Percentiles rank a stretch among this genome's conserved stretches.
Conservation (phyloP, 2,113 vertebrate species). For the Rattus rattus region DNA sequence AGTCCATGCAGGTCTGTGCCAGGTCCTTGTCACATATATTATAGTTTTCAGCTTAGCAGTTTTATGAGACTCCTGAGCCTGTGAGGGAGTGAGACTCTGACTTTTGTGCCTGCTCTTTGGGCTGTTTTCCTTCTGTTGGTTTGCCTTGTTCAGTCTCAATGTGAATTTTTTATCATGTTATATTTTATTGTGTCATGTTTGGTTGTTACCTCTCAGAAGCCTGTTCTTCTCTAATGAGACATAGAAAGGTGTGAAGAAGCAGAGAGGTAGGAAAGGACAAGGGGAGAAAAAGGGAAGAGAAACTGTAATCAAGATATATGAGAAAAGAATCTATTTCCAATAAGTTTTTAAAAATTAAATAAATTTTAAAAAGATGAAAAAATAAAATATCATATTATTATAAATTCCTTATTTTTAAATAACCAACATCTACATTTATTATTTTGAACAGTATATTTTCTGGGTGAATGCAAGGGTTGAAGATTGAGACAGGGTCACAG, state of each 20-base stretch:
- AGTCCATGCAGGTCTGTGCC: accelerated
- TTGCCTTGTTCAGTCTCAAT: not conserved
- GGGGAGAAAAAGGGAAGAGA: not conserved
- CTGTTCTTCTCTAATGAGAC: not conserved
- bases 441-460: not conserved
- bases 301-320: not conserved
- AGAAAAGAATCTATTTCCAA: not conserved
- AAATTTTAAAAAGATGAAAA: not conserved
- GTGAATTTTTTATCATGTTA: not conserved
- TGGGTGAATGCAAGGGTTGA: not conserved
- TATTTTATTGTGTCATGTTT: not conserved
- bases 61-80: not conserved
- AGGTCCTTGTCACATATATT: too few relatives aligned
- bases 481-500: not conserved
- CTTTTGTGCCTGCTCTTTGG: not conserved
- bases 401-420: not conserved
- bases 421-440: not conserved
- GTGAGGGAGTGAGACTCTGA: not conserved
- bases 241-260: not conserved
- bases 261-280: not conserved
- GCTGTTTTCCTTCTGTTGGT: not conserved
- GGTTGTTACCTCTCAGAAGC: not conserved
- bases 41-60: not conserved
- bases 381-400: not conserved
- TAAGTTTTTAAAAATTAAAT: not conserved